phyloP scores from a whole-genome alignment of 1,140 invertebrate genomes.

The Anadara kagoshimensis region DNA sequence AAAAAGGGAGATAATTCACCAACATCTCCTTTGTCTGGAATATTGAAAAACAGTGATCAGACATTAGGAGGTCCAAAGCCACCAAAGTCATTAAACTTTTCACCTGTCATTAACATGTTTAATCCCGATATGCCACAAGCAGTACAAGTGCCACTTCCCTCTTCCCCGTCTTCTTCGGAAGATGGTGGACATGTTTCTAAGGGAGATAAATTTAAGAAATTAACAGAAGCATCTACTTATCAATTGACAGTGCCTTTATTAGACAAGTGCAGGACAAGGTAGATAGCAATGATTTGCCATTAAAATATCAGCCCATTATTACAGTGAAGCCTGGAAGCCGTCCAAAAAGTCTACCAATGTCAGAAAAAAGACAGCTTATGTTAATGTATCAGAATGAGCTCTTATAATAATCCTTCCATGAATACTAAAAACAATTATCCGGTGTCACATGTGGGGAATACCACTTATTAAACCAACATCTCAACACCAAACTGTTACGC shows the following conservation, averaged over 20 bases:
- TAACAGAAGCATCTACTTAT: slow-evolving; percentile 40
- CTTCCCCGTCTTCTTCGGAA: slow-evolving; percentile 51
- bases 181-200: slow-evolving; percentile 22
- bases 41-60: slow-evolving; percentile 60
- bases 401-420: no score
- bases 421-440: no score
- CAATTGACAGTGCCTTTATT: slow-evolving; percentile 45
- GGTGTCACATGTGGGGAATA: no score
- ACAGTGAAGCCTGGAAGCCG: slow-evolving; percentile 53
- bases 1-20: slow-evolving; percentile 28
- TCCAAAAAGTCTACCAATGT: no score
- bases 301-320: slow-evolving; percentile 60
- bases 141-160: slow-evolving; percentile 53
- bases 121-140: slow-evolving; percentile 48
- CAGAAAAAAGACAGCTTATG: no score
- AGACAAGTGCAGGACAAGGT: slow-evolving; percentile 2
- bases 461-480: no score
- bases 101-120: slow-evolving; percentile 62
- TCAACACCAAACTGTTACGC: no score
- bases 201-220: slow-evolving; percentile 15
- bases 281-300: slow-evolving; percentile 36
- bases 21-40: slow-evolving; percentile 47
- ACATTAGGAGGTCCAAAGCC: slow-evolving; percentile 52
- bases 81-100: slow-evolving; percentile 65
- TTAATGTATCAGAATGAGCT: no score